Conservation (phyloP, 1,140 invertebrate genomes). For the Popillia japonica region DNA sequence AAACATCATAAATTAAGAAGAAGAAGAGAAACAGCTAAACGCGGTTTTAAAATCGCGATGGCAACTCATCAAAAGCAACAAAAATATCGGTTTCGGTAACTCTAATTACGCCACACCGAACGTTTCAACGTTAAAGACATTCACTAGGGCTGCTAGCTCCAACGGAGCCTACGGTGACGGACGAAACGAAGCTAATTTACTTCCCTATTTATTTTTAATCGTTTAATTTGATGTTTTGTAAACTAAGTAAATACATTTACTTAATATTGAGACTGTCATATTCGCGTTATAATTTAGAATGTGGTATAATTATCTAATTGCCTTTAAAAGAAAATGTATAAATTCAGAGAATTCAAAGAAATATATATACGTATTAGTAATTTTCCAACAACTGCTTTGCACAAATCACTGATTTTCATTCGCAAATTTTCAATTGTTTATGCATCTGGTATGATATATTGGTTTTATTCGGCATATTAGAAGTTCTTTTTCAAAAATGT, state of each 20-base stretch:
- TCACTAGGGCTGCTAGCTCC: not conserved
- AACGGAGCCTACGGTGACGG: not conserved
- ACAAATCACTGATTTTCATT: too few relatives aligned
- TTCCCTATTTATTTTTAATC: constrained; percentile 7
- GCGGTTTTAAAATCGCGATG: not conserved
- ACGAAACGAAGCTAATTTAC: not conserved
- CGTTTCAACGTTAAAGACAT: not conserved
- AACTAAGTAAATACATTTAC: not conserved
- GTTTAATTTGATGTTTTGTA: constrained; percentile 1
- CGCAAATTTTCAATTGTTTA: too few relatives aligned
- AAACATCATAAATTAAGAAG: not conserved
- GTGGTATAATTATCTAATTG: too few relatives aligned
- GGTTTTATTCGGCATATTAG: too few relatives aligned
- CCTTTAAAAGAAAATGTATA: too few relatives aligned
- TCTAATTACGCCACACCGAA: not conserved
- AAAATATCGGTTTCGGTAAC: not conserved
- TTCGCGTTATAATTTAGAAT: too few relatives aligned
- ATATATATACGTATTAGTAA: too few relatives aligned
- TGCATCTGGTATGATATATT: too few relatives aligned
- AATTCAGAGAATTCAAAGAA: too few relatives aligned
- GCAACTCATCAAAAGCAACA: not conserved
- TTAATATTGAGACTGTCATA: not conserved
- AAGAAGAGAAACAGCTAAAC: not conserved
- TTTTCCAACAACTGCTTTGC: too few relatives aligned
- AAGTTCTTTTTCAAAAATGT: too few relatives aligned